Evolutionary conservation across 2,888 invertebrate genomes (phyloP), one percentile per base, ranked within the genome.

Genomic region (Cyrtodaria siliqua): DNA sequence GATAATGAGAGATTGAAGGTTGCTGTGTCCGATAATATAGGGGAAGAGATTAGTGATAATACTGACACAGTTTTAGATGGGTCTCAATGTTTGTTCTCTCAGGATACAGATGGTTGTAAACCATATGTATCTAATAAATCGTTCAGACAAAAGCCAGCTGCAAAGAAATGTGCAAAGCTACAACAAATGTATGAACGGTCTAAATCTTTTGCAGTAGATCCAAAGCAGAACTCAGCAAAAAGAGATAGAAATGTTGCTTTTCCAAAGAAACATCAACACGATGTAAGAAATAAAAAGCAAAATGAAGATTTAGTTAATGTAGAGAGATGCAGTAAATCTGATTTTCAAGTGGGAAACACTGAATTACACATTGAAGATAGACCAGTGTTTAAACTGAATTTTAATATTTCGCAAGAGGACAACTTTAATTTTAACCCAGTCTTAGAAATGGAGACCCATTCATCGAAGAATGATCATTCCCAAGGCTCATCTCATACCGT

Each of bases 21-120:
- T 8, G 6, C 4, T 33, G 33, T 33, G 33, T 8, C 12, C 4
- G 33, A 33, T 33, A 33, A 33, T 33, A 12, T 12, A 33, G 33
- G 4, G 4, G 33, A 33, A 33, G 12, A 33, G 20, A 4, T n/a
- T 9, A 20, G 47, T 18, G 47, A 3, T 4, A 20, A 20, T 47
- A 47, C 14, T 40, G 9, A 14, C n/a, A n/a, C 8, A 2, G 20
- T n/a, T 3, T 3, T 44, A 3, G 52, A 27, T 40, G 50, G 38
- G 38, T 57, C 67, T 8, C 67, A 57, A 24, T 29, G 59, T 38
- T 50, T 67, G 18, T 57, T 67, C 47, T 67, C 67, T 33, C 57
- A 67, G 49, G 67, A 67, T 24, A 40, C 14, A 20, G 8, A 18
- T 4, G 18, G 2, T 18, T 29, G 18, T 16, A 33, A 29, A 33